A percentile compares a stretch with the other conserved stretches of the same genome.
Conservation (phyloP, 2,797 vertebrate genomes). For the Eutrigla gurnardus region DNA sequence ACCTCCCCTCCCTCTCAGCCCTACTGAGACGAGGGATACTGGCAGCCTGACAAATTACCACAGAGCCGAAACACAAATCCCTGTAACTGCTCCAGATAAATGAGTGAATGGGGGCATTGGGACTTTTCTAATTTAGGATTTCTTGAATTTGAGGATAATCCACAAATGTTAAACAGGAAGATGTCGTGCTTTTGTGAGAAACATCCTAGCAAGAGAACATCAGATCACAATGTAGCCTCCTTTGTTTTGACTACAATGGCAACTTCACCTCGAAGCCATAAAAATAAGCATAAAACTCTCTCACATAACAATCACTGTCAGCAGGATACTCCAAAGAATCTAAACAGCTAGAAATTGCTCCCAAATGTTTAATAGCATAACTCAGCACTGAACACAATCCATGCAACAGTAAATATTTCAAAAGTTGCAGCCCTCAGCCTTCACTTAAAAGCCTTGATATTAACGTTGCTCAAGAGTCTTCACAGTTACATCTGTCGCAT, state of each 20-base stretch:
- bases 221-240: not conserved
- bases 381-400: not conserved
- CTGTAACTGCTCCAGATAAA: constrained; percentile 44
- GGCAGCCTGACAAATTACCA: constrained; percentile 62
- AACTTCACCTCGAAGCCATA: constrained; percentile 13
- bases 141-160: constrained; percentile 6
- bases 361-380: not conserved
- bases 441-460: not conserved
- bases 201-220: not conserved
- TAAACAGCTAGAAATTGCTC: not conserved
- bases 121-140: constrained; percentile 32
- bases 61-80: constrained; percentile 52
- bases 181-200: not conserved
- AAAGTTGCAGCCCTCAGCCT: too few relatives aligned
- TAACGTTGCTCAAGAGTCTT: not conserved
- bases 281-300: not conserved
- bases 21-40: constrained; percentile 45
- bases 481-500: not conserved
- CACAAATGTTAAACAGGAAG: not conserved
- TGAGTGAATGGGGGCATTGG: constrained; percentile 39
- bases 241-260: not conserved
- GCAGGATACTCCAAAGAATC: not conserved
- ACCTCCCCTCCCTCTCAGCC: constrained; percentile 33
- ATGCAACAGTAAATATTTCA: not conserved
- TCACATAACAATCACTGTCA: not conserved